These are phyloP conservation scores for Aplysina aerophoba DNA, from an alignment of 37 sponge, comb jelly and placozoan genomes.

Conservation along the genomic window DNA sequence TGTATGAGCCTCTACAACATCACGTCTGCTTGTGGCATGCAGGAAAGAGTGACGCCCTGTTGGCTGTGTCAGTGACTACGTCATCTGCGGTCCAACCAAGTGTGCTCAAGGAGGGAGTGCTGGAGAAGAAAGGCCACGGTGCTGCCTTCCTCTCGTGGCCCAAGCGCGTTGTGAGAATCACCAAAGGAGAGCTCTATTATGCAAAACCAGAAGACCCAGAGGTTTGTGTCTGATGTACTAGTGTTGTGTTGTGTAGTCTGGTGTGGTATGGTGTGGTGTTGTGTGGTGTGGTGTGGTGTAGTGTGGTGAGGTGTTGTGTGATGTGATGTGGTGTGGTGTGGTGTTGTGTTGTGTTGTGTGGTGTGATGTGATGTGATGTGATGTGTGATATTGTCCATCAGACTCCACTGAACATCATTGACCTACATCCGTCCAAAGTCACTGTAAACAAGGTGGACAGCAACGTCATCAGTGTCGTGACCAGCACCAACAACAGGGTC, in stretches of 20 bases:
- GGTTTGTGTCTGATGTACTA: constrained; percentile 35
- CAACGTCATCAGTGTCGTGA: neutral
- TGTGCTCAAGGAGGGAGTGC: constrained; percentile 72
- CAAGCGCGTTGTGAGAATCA: constrained; percentile 70
- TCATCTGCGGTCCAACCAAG: neutral
- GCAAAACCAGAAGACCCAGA: constrained; percentile 77
- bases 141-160: constrained; percentile 78
- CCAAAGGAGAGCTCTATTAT: constrained; percentile 74
- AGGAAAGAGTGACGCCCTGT: neutral
- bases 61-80: constrained; percentile 1
- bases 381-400: neutral
- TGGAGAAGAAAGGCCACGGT: constrained; percentile 87
- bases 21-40: too few species aligned
- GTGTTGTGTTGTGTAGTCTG: too few species aligned
- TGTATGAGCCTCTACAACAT: too few species aligned
- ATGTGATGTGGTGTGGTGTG: too few species aligned
- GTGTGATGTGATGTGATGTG: too few species aligned
- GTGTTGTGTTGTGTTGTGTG: too few species aligned
- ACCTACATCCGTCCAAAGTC: constrained; percentile 10
- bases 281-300: too few species aligned
- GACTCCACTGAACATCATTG: constrained; percentile 21
- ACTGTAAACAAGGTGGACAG: neutral
- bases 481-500: neutral
- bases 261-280: too few species aligned
- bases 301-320: too few species aligned